phyloP scores from a whole-genome alignment of 2,888 invertebrate species.

The Pardosa pseudoannulata region DNA sequence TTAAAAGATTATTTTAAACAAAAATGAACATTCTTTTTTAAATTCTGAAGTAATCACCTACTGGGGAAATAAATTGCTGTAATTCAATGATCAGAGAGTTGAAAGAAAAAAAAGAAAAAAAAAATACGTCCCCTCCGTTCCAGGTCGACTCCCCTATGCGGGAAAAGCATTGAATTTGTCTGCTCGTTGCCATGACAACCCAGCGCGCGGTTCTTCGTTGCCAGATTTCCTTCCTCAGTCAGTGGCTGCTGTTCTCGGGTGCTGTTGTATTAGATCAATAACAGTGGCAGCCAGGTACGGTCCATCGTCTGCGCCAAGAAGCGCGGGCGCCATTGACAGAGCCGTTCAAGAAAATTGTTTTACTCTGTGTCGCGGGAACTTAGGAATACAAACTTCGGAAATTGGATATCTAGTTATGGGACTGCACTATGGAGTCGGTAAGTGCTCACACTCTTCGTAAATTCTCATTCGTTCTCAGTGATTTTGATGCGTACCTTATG shows the following conservation, averaged over 20 bases:
- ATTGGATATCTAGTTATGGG: slow-evolving; percentile 24
- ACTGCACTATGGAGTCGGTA: slow-evolving; percentile 44
- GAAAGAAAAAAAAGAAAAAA: too few relatives aligned
- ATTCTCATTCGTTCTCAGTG: too few relatives aligned
- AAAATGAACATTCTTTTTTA: too few relatives aligned
- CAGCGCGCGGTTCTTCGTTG: slow-evolving; percentile 57
- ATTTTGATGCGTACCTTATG: too few relatives aligned
- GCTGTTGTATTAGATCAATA: slow-evolving; percentile 44
- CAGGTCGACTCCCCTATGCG: slow-evolving; percentile 62
- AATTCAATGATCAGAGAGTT: too few relatives aligned
- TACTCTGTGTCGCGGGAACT: neutral
- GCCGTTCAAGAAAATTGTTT: neutral
- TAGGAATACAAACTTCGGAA: slow-evolving; percentile 3
- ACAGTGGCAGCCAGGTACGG: slow-evolving; percentile 7
- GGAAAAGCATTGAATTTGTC: slow-evolving; percentile 63
- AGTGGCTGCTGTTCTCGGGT: slow-evolving; percentile 47
- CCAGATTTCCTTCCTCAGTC: slow-evolving; percentile 59
- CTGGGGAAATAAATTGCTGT: too few relatives aligned
- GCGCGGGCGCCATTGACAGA: slow-evolving; percentile 30
- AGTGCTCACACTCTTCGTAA: neutral
- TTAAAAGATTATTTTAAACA: too few relatives aligned
- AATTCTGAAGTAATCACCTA: too few relatives aligned
- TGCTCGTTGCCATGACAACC: slow-evolving; percentile 60
- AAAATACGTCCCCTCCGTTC: slow-evolving; percentile 4
- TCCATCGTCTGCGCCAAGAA: neutral